Conservation (phyloP, 2,113 vertebrate species). For the Excalfactoria chinensis region DNA sequence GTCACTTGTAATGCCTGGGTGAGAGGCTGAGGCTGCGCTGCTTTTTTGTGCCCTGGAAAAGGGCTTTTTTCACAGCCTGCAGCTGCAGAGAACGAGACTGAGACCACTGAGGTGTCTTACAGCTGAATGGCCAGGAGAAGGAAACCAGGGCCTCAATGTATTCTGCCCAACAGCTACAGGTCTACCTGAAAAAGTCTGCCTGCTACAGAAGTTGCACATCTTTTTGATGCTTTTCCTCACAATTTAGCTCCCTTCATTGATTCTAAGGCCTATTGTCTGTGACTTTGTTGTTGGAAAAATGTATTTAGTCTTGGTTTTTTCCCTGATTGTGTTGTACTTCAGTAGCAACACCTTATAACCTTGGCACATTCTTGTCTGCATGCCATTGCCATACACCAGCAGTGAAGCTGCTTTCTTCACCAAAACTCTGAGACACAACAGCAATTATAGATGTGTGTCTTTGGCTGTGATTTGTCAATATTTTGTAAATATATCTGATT, state of each 20-base stretch:
- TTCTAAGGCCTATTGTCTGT: neutral
- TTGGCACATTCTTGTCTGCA: neutral
- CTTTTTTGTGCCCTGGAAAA: neutral
- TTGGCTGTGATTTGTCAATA: neutral
- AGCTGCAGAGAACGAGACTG: neutral
- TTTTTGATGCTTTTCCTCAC: neutral
- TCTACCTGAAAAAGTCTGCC: neutral
- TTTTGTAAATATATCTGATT: neutral
- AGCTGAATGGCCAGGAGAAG: neutral
- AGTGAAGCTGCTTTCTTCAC: neutral
- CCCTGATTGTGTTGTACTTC: neutral
- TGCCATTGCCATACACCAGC: fast-evolving
- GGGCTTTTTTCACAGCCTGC: neutral
- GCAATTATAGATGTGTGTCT: neutral
- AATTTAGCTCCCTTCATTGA: neutral
- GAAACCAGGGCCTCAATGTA: neutral
- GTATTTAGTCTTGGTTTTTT: neutral
- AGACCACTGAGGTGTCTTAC: neutral
- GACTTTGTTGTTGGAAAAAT: neutral
- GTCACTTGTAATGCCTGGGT: neutral
- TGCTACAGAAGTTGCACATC: neutral
- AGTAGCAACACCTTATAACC: neutral
- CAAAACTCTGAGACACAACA: neutral
- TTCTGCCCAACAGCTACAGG: neutral
- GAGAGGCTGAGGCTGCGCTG: neutral